Evolutionary conservation across 2,888 invertebrate species (phyloP), one percentile per base, ranked within the genome.

Genomic region (Shargacucullia verbasci): DNA sequence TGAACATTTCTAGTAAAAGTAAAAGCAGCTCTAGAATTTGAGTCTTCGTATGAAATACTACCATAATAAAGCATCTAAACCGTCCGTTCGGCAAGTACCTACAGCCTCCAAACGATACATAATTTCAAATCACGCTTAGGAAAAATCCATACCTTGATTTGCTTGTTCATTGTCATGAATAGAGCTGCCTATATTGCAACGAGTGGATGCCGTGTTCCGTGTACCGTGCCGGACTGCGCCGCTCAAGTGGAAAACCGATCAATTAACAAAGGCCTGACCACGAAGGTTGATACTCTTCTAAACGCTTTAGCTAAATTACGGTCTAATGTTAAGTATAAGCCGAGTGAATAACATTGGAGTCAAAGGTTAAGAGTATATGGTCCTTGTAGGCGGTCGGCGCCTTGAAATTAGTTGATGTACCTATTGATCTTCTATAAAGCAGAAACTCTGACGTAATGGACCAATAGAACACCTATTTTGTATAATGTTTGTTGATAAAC

Each of bases 171-270:
- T 59, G 61, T 62, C 58, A 49, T 61, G 60, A 67, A 66, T 64
- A 66, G 45, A 48, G 35, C 52, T 35, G 57, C 50, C 29, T 29
- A 29, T 64, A 60, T 61, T 64, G 53, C 40, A 65, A 44, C 50
- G 57, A 54, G 29, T 29, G 54, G 34, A 14, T 25, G 34, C 59
- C 45, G 66, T 63, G 75, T 66, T 45, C 64, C 54, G 39, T 72
- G 77, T 79, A 77, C 63, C 79, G 78, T 68, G 73, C 60, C 44
- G 69, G 33, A 6, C 37, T 15, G 20, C 4, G 33, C 54, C 76
- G 75, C 47, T 74, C 74, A 75, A 77, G 76, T 80, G 86, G 82
- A 79, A 84, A 83, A 75, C 78, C 77, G 80, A 85, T 87, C 84
- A 82, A 82, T 85, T 83, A 82, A 73, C 59, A 58, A 65, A 67